phyloP scores from a whole-genome alignment of 2,113 vertebrate genomes.

The Lipophrys pholis region DNA sequence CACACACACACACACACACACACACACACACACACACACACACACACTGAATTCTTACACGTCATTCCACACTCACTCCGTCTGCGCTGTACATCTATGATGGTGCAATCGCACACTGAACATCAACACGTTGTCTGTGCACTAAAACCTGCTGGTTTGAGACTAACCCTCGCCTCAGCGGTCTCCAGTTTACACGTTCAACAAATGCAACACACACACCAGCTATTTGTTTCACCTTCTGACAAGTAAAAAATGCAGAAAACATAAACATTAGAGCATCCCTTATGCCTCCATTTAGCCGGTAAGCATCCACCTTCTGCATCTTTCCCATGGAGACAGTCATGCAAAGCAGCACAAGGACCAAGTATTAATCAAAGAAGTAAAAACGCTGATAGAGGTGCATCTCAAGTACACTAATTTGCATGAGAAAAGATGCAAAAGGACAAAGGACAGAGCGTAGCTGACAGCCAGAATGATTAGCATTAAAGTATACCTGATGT shows the following conservation, averaged over 20 bases:
- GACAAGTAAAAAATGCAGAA: no score
- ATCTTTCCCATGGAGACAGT: not conserved
- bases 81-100: not conserved
- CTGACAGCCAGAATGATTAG: not conserved
- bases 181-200: no score
- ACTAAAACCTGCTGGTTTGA: conserved; percentile 13
- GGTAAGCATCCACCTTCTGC: not conserved
- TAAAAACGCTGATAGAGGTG: not conserved
- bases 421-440: not conserved
- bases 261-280: no score
- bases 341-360: not conserved
- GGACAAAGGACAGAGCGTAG: not conserved
- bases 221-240: no score
- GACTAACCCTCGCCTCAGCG: not conserved
- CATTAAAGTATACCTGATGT: not conserved
- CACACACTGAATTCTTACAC: conserved; percentile 15
- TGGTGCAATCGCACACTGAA: not conserved
- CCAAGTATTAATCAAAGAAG: not conserved
- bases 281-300: no score
- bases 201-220: no score
- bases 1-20: not conserved
- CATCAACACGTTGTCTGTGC: conserved; percentile 17
- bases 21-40: not conserved
- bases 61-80: not conserved
- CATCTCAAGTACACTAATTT: not conserved